Evolutionary conservation across 2,113 vertebrate genomes (phyloP), one percentile per base, ranked within the genome.

Genomic region (Pogonocichla stellata): DNA sequence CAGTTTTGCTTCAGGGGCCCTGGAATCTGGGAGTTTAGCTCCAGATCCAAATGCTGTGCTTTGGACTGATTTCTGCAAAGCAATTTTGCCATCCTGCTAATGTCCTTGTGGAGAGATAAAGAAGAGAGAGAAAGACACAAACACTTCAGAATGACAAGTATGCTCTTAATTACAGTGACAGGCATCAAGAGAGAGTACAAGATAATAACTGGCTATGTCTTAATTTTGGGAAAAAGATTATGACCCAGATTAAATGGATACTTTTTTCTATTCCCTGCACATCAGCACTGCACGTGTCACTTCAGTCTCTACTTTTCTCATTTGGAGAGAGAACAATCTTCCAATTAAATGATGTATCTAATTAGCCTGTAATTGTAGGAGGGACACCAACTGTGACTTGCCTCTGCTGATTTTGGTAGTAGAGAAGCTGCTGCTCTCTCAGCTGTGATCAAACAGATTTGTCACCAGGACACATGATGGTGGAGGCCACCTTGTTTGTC

Each of bases 81-180:
- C 43, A 70, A 60, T 94, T 83, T 67, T 92, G 64, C 67, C 29
- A 77, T 75, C 62, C 73, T 77, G 81, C 50, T 95, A 13, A 90
- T 40, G 79, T 90, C 92, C 79, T 96, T 67, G 67, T 33, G 43
- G 92, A 66, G 86, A 56, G 60, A 83, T 62, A 29, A 45, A 43
- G 34, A 40, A 58, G 77, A 87, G 70, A 80, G 81, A 65, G 78
- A 90, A 50, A 83, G 85, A 73, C 60, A 90, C 75, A 93, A 93
- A 90, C 72, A 67, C 82, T 90, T 92, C 64, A 83, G 86, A 86
- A 90, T 88, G 72, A 93, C 92, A 93, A 80, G 75, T 38, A n/a
- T 51, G 70, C 78, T 80, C 94, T 77, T 96, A 95, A 94, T 96
- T 91, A 95, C 58, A 62, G 29, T 50, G 58, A 80, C 92, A 92